Base-by-base conservation (phyloP, 2,113 vertebrate genomes). In the Pontoporia blainvillei region DNA sequence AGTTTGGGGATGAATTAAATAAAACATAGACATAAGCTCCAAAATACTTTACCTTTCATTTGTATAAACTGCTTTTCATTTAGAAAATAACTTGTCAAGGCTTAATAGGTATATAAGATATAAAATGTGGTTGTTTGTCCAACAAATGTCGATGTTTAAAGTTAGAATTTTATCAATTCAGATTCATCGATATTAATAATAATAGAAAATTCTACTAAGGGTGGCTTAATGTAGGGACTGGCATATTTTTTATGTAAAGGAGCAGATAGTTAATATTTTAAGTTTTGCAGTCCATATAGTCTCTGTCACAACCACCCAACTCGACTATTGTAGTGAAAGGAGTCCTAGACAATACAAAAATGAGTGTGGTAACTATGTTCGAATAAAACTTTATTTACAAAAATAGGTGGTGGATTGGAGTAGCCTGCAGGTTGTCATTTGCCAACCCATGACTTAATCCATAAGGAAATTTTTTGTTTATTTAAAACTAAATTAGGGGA, bases 1-100 rank as follows among this genome's bases (percentile, higher is more conserved):
- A 86, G 52, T 92, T 89, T 90, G 23, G 44, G 39, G 41, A 10
- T 82, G 46, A 88, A 79, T 57, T 36, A 36, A 89, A 86, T 94
- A 86, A 91, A 96, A 86, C 31, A 54, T 23, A 84, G 25, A 18
- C 29, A 23, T 21, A 75, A 69, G 8, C 39, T 94, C 36, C 12
- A 81, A 75, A 93, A 81, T n/a, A 59, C 6, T 75, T 93, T 31
- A 25, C 72, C 8, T 84, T 41, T 41, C 25, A 9, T 34, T 59
- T 87, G 64, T 44, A 62, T 84, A 88, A 91, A 86, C 13, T 90
- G 17, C 2, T 75, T 85, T 97, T 93, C 17, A 95, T 73, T 94
- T 78, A 75, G 23, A 89, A 90, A 94, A 93, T 1, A 71, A 89
- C 46, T 90, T 89, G 0, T 87, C 59, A 76, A 66, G 2, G 0